Base-by-base conservation (phyloP, 2,888 invertebrate species). In the Gerosis bhagava region DNA sequence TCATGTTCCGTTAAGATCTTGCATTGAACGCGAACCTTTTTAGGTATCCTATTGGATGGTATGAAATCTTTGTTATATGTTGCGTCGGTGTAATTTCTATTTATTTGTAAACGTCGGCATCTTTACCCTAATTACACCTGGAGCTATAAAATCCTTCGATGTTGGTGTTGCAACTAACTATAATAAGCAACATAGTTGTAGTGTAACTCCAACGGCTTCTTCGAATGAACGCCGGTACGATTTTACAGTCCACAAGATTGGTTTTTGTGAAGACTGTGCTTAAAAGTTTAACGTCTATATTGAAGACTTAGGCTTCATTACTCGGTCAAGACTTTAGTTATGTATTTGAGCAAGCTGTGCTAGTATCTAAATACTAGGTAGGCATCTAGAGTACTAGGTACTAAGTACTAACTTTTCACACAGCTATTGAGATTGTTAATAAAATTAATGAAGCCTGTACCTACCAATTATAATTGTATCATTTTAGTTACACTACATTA, bases 171-270 rank as follows among this genome's bases (percentile, higher is more conserved):
- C 56, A 62, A 66, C 67, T 65, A 63, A 60, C 65, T n/a, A n/a
- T n/a, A n/a, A n/a, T n/a, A n/a, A 65, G 78, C 80, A 80, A 80
- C 79, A 68, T 73, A 74, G 77, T 78, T 71, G 45, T 40, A 10
- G 29, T 12, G 19, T 19, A 19, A 19, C n/a, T n/a, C 25, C 31
- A 26, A 19, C 34, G 43, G 21, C 42, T 42, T 34, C 41, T 41
- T 31, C 42, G 34, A 34, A 32, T n/a, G n/a, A n/a, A n/a, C n/a
- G n/a, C n/a, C n/a, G 16, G 11, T 28, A 36, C 19, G 28, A 40
- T 40, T 39, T 39, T 39, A 39, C 28, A 15, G 19, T 26, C 19
- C 10, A 13, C 12, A 8, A 13, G 28, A 39, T 28, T 28, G 26
- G 19, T 13, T 28, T 19, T 39, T 39, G 28, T 39, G 11, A 19